Base-by-base conservation (phyloP, 2,888 invertebrate genomes). In the Lepidochitona cinerea region DNA sequence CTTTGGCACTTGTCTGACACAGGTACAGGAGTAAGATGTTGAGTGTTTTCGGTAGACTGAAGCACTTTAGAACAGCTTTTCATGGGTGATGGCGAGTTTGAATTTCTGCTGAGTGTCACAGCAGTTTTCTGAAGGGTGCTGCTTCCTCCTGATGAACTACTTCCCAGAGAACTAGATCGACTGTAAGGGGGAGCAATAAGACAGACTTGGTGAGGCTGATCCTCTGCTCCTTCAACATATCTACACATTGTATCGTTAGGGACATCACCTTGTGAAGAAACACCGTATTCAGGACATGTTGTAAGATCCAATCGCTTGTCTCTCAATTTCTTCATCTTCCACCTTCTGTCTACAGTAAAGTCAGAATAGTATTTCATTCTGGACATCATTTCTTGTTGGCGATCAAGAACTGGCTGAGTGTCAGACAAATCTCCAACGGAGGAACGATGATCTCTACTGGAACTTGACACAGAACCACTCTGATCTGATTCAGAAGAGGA, bases 361-460 rank as follows among this genome's bases (percentile, higher is more conserved):
- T 86, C 87, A 32, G 83, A 83, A 70, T 87, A 87, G 70, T 86
- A 86, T 73, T 84, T 80, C 67, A 85, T 78, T 37, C 87, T 79
- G 7, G 85, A 85, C 75, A 84, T 79, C 12, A 84, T 81, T 37
- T 85, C 86, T 73, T 86, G 83, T 70, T 84, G 81, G 26, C 54
- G 64, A 35, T 71, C 74, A 29, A 68, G 68, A 67, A 82, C 82
- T 5, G 83, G 83, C 29, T 23, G 59, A 1, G 29, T 23, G 23
- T 59, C 59, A 14, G 59, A 59, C 1, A 32, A 29, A 32, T 59
- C 29, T 4, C 59, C 59, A 26, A 14, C 26, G 23, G 29, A 1
- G 32, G 29, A 59, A 23, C 59, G 4, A 7, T 54, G n/a, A 54
- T 54, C n/a, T 49, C 49, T 49, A 23, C n/a, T n/a, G n/a, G n/a